These are phyloP conservation scores for Aphis gossypii DNA, from an alignment of 1,140 invertebrate species.

Conservation along the genomic window DNA sequence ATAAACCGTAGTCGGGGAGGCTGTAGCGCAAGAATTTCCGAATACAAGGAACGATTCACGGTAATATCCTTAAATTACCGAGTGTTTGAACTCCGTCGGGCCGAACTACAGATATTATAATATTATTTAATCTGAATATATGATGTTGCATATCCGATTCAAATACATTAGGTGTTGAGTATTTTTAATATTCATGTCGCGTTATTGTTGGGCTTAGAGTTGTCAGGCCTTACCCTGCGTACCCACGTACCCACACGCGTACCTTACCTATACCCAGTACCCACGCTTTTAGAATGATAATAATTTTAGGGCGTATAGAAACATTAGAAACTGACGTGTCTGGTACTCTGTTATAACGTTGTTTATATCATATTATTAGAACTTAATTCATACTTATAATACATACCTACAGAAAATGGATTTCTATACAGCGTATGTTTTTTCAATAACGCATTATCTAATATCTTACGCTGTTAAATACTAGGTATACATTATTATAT, in stretches of 20 bases:
- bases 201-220: background rate
- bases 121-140: constrained; percentile 15
- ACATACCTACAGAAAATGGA: background rate
- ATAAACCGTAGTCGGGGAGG: too few species aligned
- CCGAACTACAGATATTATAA: background rate
- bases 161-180: background rate
- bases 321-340: background rate
- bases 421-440: background rate
- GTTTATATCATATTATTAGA: background rate
- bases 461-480: background rate
- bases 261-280: background rate
- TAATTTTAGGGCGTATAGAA: background rate
- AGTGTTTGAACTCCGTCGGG: background rate
- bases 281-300: background rate
- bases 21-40: background rate
- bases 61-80: background rate
- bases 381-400: background rate
- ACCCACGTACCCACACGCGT: background rate
- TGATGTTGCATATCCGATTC: background rate
- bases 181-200: background rate
- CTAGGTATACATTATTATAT: background rate
- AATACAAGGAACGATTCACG: background rate
- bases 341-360: background rate
- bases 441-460: background rate
- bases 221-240: background rate